Percentiles rank a stretch among this genome's conserved stretches.
phyloP scores from a whole-genome alignment of 2,888 invertebrate genomes.

The Chloroclystis v-ata region DNA sequence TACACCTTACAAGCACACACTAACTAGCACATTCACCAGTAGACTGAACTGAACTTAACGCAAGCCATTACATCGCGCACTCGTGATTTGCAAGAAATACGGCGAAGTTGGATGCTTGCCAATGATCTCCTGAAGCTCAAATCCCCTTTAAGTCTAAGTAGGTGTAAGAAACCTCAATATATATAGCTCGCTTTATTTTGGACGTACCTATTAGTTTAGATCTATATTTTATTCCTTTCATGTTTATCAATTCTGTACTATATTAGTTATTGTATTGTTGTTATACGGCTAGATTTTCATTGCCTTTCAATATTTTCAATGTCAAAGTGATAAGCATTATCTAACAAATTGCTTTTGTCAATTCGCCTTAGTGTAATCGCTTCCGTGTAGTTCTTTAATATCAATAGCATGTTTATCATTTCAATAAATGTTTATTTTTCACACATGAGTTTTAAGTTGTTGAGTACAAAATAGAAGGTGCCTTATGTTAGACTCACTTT shows the following conservation, averaged over 20 bases:
- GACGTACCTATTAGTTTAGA: too few relatives aligned
- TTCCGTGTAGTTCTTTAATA: constrained; percentile 24
- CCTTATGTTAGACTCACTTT: too few relatives aligned
- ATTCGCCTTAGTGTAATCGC: constrained; percentile 24
- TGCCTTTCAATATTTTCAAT: constrained; percentile 61
- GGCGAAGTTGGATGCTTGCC: constrained; percentile 43
- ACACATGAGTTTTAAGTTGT: too few relatives aligned
- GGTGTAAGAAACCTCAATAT: constrained; percentile 15
- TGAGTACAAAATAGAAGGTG: too few relatives aligned
- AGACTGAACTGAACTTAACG: not conserved
- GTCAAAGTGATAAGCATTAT: constrained; percentile 45
- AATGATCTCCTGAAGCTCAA: constrained; percentile 39
- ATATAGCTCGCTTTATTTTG: not conserved
- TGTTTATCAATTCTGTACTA: too few relatives aligned
- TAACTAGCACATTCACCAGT: not conserved
- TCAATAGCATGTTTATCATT: too few relatives aligned
- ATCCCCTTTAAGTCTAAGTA: constrained; percentile 27
- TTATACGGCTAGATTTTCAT: constrained; percentile 11
- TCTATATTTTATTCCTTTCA: too few relatives aligned
- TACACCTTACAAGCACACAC: too few relatives aligned
- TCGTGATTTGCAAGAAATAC: constrained; percentile 3
- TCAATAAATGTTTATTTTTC: too few relatives aligned
- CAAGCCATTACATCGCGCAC: constrained; percentile 12
- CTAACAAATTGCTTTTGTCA: constrained; percentile 20
- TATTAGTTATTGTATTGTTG: too few relatives aligned